phyloP scores from a whole-genome alignment of 2,113 vertebrate genomes.

The Hyaena hyaena region DNA sequence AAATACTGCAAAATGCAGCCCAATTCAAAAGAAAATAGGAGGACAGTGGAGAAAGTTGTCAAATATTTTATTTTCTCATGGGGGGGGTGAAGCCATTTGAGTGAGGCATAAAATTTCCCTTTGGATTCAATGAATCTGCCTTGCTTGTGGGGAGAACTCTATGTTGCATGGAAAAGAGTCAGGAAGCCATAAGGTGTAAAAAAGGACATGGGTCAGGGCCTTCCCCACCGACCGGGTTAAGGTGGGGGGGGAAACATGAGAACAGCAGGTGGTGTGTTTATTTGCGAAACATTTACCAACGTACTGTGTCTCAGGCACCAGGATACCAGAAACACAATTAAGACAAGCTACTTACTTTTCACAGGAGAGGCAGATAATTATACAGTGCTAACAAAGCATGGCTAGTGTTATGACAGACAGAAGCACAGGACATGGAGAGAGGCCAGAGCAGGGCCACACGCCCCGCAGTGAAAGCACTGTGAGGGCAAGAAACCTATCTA shows the following conservation, averaged over 20 bases:
- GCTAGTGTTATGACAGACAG: fast-evolving
- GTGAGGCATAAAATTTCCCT: neutral
- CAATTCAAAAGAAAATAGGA: slow-evolving; percentile 22
- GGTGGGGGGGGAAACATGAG: neutral
- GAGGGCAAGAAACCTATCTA: neutral
- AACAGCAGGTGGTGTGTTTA: fast-evolving
- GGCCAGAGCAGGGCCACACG: no score
- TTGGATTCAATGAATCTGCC: neutral
- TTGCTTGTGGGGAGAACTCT: neutral
- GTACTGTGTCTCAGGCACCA: neutral
- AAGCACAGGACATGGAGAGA: neutral
- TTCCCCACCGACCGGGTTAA: neutral
- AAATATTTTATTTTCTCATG: slow-evolving; percentile 42
- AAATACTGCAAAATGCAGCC: slow-evolving; percentile 58
- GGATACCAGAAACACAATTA: neutral
- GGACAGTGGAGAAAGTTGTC: neutral
- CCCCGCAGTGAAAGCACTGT: fast-evolving
- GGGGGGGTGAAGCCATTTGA: neutral
- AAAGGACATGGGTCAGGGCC: neutral
- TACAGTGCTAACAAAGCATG: neutral
- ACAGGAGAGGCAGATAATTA: neutral
- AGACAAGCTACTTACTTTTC: neutral
- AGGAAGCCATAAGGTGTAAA: neutral
- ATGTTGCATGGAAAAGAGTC: neutral
- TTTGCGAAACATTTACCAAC: neutral